These are phyloP conservation scores for Stenoptilia bipunctidactyla DNA, from an alignment of 2,888 invertebrate genomes.

Conservation along the genomic window DNA sequence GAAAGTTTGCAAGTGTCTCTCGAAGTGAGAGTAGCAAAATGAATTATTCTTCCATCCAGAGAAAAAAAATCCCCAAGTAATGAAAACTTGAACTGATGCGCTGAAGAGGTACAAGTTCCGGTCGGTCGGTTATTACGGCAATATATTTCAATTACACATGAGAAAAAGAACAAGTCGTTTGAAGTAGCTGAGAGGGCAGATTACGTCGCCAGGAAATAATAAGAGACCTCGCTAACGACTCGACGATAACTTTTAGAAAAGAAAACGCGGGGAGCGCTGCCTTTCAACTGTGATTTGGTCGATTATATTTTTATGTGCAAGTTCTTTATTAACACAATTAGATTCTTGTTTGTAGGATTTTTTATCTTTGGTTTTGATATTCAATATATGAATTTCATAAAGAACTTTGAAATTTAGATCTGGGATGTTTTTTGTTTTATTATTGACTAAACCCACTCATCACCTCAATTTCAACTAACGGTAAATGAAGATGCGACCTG, in stretches of 20 bases:
- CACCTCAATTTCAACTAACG: too few relatives aligned
- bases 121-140: conserved; percentile 68
- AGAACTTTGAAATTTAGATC: too few relatives aligned
- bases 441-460: too few relatives aligned
- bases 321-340: conserved; percentile 5
- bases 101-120: conserved; percentile 54
- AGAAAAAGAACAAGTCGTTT: conserved; percentile 70
- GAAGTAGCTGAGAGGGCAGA: conserved; percentile 68
- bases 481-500: too few relatives aligned
- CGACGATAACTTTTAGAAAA: conserved; percentile 47
- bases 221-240: conserved; percentile 62
- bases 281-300: conserved; percentile 42
- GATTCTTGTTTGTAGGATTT: too few relatives aligned
- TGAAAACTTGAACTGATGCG: conserved; percentile 66
- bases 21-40: conserved; percentile 47
- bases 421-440: too few relatives aligned
- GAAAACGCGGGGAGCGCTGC: conserved; percentile 40
- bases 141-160: conserved; percentile 72
- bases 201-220: conserved; percentile 61
- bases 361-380: too few relatives aligned
- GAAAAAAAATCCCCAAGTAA: conserved; percentile 62
- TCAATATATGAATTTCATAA: too few relatives aligned
- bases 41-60: conserved; percentile 63
- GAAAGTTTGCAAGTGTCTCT: conserved; percentile 43
- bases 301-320: too few relatives aligned